Evolutionary conservation across 2,797 vertebrate genomes (phyloP), one percentile per base, ranked within the genome.

Genomic region (Anabacerthia variegaticeps): DNA sequence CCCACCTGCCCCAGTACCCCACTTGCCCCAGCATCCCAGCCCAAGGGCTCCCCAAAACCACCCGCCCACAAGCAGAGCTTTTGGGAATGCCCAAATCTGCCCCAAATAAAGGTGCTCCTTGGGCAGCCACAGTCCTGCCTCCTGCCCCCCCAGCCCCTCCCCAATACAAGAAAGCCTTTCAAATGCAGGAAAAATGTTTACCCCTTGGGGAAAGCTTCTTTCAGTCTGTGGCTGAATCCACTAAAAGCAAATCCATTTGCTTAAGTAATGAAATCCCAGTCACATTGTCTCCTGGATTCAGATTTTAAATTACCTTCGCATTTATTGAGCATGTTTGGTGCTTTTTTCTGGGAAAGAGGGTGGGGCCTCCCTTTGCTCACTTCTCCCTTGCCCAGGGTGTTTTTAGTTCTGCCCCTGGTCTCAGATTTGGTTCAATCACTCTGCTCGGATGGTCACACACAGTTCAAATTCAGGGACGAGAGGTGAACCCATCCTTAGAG

Each of bases 221-320:
- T 93, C 94, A 94, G 89, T 88, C 96, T 88, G 91, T 92, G 92
- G 94, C 95, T 95, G 93, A 93, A 95, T 95, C 95, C 88, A 89
- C 94, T 93, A 94, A 93, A 92, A 92, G 89, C 97, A 96, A 95
- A 96, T 96, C 92, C 91, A 93, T 94, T 92, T 94, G 95, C 96
- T 96, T 96, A 96, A 89, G 92, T 55, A 88, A 92, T 75, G 92
- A 93, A 93, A 87, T 86, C 88, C 63, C 51, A 96, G 62, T 94
- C 91, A 82, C 95, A 75, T 92, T 68, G 76, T 83, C 93, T 91
- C 87, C 63, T 76, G 81, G 73, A 93, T 85, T 76, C 78, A 87
- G 94, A 96, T 97, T 96, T 96, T 96, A 97, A 97, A 97, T 96
- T 97, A 96, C 96, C 96, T 96, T 94, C 74, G 61, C 95, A 75